Conservation (phyloP, 2,888 invertebrate genomes). For the Phortica magna region DNA sequence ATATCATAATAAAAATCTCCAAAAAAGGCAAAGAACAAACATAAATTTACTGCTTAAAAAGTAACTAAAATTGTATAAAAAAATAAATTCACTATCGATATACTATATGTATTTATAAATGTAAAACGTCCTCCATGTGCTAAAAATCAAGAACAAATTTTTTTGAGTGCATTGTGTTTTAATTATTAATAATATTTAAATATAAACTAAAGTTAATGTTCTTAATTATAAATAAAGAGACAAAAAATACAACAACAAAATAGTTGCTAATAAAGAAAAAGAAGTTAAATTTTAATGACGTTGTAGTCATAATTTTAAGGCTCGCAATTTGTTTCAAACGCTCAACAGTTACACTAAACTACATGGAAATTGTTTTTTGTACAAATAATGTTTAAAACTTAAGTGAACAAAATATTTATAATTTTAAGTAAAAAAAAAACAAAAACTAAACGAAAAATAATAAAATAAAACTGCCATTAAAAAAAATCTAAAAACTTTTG, state of each 20-base stretch:
- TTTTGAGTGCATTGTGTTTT: conserved; percentile 34
- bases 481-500: neutral
- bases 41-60: conserved; percentile 20
- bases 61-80: conserved; percentile 40
- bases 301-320: conserved; percentile 70
- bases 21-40: neutral
- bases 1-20: neutral
- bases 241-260: conserved; percentile 41
- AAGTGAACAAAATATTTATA: neutral
- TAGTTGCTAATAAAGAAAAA: conserved; percentile 23
- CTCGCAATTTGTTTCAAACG: conserved; percentile 9
- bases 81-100: neutral
- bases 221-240: conserved; percentile 30
- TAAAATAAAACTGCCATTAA: conserved; percentile 20
- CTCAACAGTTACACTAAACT: conserved; percentile 17
- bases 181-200: neutral
- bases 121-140: conserved; percentile 74
- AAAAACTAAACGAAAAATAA: conserved; percentile 5
- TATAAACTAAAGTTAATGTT: conserved; percentile 17
- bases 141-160: conserved; percentile 53
- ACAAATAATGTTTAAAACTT: conserved; percentile 18
- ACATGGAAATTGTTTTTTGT: conserved; percentile 21
- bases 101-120: conserved; percentile 18
- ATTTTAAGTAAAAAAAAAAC: neutral
- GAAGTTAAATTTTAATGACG: conserved; percentile 69